A percentile compares a stretch with the other conserved stretches of the same genome.
Evolutionary conservation across 2,797 vertebrate species (phyloP).

Genomic region (Atherinosoma microstoma): DNA sequence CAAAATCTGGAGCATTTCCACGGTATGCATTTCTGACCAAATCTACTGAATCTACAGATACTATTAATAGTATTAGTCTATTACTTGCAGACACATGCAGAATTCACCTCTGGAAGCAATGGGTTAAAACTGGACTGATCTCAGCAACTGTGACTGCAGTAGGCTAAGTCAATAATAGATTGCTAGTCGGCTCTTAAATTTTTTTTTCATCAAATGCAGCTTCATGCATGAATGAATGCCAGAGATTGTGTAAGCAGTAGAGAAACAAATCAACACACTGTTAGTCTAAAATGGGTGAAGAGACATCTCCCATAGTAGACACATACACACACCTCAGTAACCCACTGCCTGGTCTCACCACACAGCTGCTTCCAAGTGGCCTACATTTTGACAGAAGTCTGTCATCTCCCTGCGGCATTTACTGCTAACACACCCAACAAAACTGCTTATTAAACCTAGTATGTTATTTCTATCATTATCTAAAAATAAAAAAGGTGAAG

Average conservation of each 20-base stretch:
- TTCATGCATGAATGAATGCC: conserved; percentile 40
- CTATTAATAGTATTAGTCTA: no score
- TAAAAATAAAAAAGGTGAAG: no score
- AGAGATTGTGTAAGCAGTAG: conserved; percentile 30
- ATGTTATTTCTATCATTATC: conserved; percentile 12
- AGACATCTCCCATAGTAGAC: neutral
- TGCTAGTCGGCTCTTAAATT: conserved; percentile 11
- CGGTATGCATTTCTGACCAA: no score
- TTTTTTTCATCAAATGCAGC: conserved; percentile 23
- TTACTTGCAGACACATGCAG: no score
- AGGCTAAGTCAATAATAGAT: conserved; percentile 12
- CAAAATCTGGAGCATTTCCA: no score
- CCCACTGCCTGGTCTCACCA: conserved; percentile 41
- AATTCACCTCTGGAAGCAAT: no score
- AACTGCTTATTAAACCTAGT: conserved; percentile 55
- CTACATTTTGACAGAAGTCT: conserved; percentile 61
- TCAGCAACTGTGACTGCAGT: conserved; percentile 3
- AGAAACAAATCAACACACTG: conserved; percentile 33
- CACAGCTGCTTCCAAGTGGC: conserved; percentile 68
- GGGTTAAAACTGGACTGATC: neutral
- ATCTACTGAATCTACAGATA: no score
- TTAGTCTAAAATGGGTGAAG: conserved; percentile 20
- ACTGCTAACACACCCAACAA: conserved; percentile 39
- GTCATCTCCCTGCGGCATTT: conserved; percentile 50
- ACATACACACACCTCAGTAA: conserved; percentile 53